Conservation (phyloP, 2,113 vertebrate genomes). For the Columba janthina region DNA sequence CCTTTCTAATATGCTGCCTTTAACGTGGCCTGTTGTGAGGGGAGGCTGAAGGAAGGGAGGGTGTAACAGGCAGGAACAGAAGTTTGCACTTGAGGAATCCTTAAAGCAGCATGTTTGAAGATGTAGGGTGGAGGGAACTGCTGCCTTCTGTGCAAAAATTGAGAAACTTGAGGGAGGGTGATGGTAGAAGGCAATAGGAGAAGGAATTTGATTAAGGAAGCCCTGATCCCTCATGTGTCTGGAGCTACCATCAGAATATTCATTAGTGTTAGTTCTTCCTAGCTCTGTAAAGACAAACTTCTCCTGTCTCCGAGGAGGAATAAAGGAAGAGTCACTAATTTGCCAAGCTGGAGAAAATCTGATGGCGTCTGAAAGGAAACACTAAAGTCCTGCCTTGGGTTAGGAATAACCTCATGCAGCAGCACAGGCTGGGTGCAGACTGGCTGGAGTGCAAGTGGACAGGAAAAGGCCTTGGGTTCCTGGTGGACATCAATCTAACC, state of each 20-base stretch:
- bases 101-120: not conserved
- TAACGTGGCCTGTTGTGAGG: not conserved
- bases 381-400: not conserved
- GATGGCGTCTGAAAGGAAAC: not conserved
- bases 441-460: not conserved
- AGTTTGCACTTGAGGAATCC: not conserved
- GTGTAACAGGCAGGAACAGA: not conserved
- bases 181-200: not conserved
- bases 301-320: not conserved
- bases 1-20: not conserved
- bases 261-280: not conserved
- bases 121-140: not conserved
- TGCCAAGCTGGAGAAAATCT: not conserved
- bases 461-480: rapidly evolving
- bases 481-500: not conserved
- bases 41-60: not conserved
- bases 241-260: not conserved
- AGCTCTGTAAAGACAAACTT: not conserved
- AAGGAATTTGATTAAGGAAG: not conserved
- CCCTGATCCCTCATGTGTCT: not conserved
- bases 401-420: rapidly evolving
- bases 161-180: not conserved
- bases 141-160: not conserved
- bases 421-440: too few relatives aligned
- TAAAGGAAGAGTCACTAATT: not conserved